A percentile compares a stretch with the other conserved stretches of the same genome.
Evolutionary conservation across 2,113 vertebrate genomes (phyloP).

Genomic region (Micronisus gabar): DNA sequence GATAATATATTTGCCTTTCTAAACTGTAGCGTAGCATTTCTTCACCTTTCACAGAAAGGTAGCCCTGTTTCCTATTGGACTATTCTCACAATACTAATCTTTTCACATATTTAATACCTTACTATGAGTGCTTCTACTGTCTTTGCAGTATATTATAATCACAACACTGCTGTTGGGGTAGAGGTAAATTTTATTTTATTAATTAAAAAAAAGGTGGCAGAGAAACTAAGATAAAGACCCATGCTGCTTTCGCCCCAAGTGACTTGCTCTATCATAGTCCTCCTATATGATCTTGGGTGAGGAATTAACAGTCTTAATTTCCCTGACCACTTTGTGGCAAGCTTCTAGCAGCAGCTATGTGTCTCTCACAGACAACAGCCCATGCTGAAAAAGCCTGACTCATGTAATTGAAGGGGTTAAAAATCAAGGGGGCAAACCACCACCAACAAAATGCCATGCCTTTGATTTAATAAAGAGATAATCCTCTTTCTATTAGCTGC

Average conservation of each 20-base stretch:
- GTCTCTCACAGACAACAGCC: neutral
- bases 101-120: neutral
- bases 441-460: neutral
- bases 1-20: neutral
- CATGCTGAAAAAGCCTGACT: neutral
- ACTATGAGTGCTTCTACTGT: neutral
- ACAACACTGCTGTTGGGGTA: neutral
- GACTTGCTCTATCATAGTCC: neutral
- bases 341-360: neutral
- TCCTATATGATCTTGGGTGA: neutral
- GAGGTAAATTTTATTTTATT: neutral
- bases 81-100: neutral
- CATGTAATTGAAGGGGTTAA: conserved; percentile 38
- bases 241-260: neutral
- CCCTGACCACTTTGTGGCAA: neutral
- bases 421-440: neutral
- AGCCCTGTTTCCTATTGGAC: neutral
- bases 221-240: neutral
- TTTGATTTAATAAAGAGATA: conserved; percentile 45
- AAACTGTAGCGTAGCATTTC: neutral
- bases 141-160: neutral
- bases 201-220: neutral
- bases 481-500: conserved; percentile 61
- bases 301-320: neutral
- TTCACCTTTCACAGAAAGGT: neutral